Evolutionary conservation across 2,797 vertebrate species (phyloP).

Genomic region (Pangasius krempfi): DNA sequence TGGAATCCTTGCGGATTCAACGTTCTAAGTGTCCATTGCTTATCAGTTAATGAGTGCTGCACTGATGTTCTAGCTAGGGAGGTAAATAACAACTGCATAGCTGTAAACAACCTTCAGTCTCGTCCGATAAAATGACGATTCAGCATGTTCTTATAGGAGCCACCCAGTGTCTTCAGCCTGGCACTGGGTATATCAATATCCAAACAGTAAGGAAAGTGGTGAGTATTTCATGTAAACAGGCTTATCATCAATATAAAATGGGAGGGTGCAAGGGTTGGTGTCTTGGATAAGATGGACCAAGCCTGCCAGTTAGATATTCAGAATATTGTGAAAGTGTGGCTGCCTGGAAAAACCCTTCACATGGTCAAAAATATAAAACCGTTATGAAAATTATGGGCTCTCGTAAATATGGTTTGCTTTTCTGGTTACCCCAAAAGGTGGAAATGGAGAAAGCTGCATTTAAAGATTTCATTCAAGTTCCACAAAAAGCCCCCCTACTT

Average conservation of each 20-base stretch:
- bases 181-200: constrained; percentile 20
- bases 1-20: constrained; percentile 25
- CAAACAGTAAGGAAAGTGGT: constrained; percentile 6
- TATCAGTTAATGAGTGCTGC: constrained; percentile 17
- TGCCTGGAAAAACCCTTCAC: constrained; percentile 8
- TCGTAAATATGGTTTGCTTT: not conserved
- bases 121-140: constrained; percentile 28
- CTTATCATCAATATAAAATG: constrained; percentile 63
- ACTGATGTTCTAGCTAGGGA: constrained; percentile 13
- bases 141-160: constrained; percentile 15
- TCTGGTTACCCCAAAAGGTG: not conserved
- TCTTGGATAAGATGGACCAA: constrained; percentile 64
- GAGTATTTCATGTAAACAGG: constrained; percentile 9
- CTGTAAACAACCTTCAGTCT: constrained; percentile 51
- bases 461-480: not conserved
- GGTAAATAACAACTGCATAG: constrained; percentile 34
- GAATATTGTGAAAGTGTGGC: not conserved
- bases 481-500: not conserved
- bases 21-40: constrained; percentile 18
- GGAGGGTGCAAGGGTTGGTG: constrained; percentile 56
- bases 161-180: constrained; percentile 42
- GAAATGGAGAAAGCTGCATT: not conserved
- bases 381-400: not conserved
- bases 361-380: not conserved
- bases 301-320: constrained; percentile 52